phyloP scores from a whole-genome alignment of 2,797 vertebrate species.

The Tokudaia muenninki region DNA sequence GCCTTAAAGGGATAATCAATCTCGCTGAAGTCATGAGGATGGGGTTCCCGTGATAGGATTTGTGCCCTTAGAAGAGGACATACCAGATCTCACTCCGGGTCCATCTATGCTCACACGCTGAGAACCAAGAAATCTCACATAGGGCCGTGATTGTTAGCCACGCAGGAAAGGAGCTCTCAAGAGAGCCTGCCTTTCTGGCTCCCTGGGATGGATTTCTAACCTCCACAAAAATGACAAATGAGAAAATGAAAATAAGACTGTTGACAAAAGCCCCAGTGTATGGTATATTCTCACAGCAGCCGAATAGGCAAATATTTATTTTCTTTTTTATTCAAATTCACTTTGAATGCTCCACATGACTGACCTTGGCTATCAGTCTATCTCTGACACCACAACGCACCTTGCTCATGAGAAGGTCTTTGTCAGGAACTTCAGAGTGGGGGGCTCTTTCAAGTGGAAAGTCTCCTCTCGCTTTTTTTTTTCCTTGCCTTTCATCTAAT shows the following conservation, averaged over 20 bases:
- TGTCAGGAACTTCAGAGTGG: slow-evolving; percentile 21
- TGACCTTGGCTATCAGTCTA: background rate
- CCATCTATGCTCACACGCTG: no score
- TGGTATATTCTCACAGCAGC: background rate
- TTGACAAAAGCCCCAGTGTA: background rate
- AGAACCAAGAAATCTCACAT: background rate
- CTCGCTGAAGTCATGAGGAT: background rate
- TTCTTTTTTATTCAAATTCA: slow-evolving; percentile 37
- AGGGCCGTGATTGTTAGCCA: background rate
- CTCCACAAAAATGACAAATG: background rate
- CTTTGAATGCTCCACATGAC: background rate
- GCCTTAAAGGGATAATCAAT: background rate
- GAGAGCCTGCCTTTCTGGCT: background rate
- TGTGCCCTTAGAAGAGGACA: background rate
- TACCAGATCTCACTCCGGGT: background rate
- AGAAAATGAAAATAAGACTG: background rate
- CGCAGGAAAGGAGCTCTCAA: background rate
- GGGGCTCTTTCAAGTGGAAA: background rate
- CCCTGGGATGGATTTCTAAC: background rate
- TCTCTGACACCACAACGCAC: background rate
- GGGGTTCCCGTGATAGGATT: background rate
- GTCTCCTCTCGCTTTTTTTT: background rate
- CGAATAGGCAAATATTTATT: background rate
- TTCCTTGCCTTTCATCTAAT: background rate
- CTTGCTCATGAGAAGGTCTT: background rate